Evolutionary conservation across 2,113 vertebrate species (phyloP).

Genomic region (Donacobius atricapilla): DNA sequence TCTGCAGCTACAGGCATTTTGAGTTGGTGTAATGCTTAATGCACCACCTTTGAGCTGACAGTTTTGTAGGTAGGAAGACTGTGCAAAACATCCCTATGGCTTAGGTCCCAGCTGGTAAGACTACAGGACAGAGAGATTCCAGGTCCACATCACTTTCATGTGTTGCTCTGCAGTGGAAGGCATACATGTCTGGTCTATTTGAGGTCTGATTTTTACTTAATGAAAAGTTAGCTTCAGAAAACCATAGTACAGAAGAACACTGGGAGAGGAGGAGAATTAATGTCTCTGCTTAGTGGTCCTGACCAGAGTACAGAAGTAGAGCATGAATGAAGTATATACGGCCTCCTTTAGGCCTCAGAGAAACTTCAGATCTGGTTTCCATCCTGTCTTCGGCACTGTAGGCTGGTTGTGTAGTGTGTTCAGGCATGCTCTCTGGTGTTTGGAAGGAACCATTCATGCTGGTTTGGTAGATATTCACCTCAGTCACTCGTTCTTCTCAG

Average conservation of each 20-base stretch:
- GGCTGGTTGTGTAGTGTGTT: background rate
- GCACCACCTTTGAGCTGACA: background rate
- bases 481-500: background rate
- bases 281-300: background rate
- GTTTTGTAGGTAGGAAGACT: background rate
- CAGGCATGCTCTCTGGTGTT: background rate
- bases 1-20: background rate
- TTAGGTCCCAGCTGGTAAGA: background rate
- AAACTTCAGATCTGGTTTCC: background rate
- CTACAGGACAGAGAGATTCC: fast-evolving
- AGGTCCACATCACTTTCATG: background rate
- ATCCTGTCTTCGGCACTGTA: background rate
- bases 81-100: background rate
- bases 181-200: background rate
- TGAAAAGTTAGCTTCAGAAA: background rate
- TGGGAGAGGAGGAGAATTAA: background rate
- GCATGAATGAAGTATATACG: background rate
- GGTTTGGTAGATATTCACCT: background rate
- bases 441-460: background rate
- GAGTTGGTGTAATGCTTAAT: background rate
- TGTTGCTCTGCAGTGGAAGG: background rate
- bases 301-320: background rate
- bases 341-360: background rate
- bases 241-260: background rate
- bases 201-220: background rate